These are phyloP conservation scores for Rynchops niger DNA, from an alignment of 2,113 vertebrate species.

Conservation along the genomic window DNA sequence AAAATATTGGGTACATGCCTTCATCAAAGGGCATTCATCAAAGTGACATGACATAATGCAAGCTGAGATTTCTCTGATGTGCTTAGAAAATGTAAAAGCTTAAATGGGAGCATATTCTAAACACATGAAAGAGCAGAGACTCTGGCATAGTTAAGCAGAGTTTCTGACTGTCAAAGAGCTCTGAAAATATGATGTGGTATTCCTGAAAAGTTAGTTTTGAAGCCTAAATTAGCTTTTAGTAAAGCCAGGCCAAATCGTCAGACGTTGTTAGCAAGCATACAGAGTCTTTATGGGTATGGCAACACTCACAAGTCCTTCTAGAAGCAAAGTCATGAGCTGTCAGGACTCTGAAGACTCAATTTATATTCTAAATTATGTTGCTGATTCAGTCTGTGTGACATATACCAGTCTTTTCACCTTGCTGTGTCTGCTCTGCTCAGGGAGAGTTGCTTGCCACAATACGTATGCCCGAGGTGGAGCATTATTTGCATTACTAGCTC, in stretches of 20 bases:
- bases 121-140: not conserved
- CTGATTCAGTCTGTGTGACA: not conserved
- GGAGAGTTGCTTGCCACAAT: not conserved
- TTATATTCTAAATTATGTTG: not conserved
- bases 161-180: not conserved
- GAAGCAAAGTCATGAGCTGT: not conserved
- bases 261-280: not conserved
- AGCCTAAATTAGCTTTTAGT: not conserved
- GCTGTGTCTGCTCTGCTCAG: not conserved
- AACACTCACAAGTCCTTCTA: not conserved
- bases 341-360: not conserved
- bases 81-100: not conserved
- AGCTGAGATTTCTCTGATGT: not conserved
- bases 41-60: not conserved
- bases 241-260: not conserved
- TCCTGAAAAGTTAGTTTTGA: not conserved
- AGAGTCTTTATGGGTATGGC: not conserved
- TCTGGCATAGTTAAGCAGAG: not conserved
- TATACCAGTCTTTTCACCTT: not conserved
- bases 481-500: not conserved
- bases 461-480: not conserved
- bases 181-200: not conserved
- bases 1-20: not conserved
- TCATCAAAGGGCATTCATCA: not conserved
- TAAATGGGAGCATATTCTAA: not conserved